Conservation (phyloP, 1,140 invertebrate species). For the Sarcophaga bullata region DNA sequence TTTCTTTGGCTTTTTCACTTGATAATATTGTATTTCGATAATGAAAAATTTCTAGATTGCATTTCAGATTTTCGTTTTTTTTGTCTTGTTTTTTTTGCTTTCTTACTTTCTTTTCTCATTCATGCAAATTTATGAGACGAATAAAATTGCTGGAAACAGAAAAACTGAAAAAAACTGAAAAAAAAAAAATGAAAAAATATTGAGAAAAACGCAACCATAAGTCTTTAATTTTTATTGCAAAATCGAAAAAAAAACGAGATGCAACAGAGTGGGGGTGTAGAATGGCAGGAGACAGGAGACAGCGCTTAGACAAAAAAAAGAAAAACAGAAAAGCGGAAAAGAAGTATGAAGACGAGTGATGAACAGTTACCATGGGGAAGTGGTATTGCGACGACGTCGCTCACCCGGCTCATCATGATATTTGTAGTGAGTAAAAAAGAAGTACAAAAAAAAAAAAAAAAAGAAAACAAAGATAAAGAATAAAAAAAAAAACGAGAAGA, state of each 20-base stretch:
- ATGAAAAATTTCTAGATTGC: constrained; percentile 11
- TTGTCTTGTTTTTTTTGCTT: no score
- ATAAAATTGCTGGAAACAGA: neutral
- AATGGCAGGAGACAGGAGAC: neutral
- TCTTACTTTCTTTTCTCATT: neutral
- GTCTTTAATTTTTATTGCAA: neutral
- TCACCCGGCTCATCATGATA: no score
- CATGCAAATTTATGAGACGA: constrained; percentile 14
- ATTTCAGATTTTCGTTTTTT: neutral
- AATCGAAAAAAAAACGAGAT: no score
- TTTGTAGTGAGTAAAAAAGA: no score
- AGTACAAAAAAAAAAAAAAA: no score
- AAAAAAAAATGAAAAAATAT: no score
- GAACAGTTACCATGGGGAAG: no score
- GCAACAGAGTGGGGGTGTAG: neutral
- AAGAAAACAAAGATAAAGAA: no score
- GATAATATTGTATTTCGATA: constrained; percentile 2
- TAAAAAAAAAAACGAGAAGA: no score
- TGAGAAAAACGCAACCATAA: neutral
- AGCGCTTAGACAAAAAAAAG: neutral
- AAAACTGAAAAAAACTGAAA: no score
- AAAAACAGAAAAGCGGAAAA: neutral
- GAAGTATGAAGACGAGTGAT: neutral
- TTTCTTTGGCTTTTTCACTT: neutral
- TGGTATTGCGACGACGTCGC: no score